Percentiles rank a stretch among this genome's conserved stretches.
These are phyloP conservation scores for Mus minutoides DNA, from an alignment of 2,797 vertebrate species.

Conservation along the genomic window DNA sequence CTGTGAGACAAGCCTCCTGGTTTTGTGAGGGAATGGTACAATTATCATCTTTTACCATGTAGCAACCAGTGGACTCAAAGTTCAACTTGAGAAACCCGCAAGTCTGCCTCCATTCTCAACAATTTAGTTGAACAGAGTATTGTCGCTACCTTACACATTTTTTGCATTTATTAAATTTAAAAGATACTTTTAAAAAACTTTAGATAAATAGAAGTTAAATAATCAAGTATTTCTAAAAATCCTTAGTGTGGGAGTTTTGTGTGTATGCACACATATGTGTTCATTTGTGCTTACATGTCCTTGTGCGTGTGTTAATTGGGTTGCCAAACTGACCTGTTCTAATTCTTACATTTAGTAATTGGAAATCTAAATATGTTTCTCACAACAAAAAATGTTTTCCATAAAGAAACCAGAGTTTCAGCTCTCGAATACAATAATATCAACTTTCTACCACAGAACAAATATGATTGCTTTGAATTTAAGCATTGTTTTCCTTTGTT, in stretches of 20 bases:
- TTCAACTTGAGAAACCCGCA: not conserved
- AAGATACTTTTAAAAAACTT: slow-evolving; percentile 17
- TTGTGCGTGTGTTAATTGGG: not conserved
- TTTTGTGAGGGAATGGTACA: slow-evolving; percentile 11
- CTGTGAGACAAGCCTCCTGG: not conserved
- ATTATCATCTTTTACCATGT: not conserved
- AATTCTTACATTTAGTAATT: not conserved
- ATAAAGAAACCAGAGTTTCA: not conserved
- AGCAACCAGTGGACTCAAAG: not conserved
- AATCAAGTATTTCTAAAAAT: slow-evolving; percentile 18
- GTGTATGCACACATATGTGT: not conserved
- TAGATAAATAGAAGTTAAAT: slow-evolving; percentile 7
- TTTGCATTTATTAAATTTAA: slow-evolving; percentile 40
- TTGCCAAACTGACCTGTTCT: not conserved
- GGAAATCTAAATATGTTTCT: slow-evolving; percentile 34
- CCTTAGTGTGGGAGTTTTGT: not conserved
- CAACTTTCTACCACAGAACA: slow-evolving; percentile 13
- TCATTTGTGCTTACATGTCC: not conserved
- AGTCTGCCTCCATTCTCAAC: slow-evolving; percentile 4
- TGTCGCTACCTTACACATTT: not conserved
- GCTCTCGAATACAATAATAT: not conserved
- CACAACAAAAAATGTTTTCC: slow-evolving; percentile 32
- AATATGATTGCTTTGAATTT: slow-evolving; percentile 45
- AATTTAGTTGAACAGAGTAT: not conserved
- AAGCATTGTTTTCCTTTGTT: not conserved